phyloP scores from a whole-genome alignment of 2,113 vertebrate species.

The Sinocyclocheilus rhinocerous region DNA sequence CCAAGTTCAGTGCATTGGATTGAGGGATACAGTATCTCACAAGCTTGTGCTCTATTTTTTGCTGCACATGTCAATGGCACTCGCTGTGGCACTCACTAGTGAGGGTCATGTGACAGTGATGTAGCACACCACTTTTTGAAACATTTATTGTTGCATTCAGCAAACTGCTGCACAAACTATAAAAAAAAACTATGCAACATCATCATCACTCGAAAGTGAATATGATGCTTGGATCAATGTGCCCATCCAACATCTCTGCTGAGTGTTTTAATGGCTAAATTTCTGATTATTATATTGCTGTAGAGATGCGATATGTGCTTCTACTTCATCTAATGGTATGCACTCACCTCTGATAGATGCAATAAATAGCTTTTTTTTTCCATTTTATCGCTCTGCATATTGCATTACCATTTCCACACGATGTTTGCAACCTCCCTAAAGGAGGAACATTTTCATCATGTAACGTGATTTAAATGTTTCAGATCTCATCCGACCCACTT shows the following conservation, averaged over 20 bases:
- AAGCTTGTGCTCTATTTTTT: not conserved
- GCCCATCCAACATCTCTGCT: not conserved
- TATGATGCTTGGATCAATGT: not conserved
- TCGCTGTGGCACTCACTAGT: too few species aligned
- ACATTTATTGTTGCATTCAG: not conserved
- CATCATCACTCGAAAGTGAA: not conserved
- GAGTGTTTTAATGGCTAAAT: constrained; percentile 7
- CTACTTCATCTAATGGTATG: not conserved
- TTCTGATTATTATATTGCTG: constrained; percentile 7
- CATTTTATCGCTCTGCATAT: not conserved
- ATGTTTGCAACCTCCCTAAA: not conserved
- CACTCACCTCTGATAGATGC: not conserved
- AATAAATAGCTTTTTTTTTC: not conserved
- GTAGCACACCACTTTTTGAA: not conserved
- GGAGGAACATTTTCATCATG: not conserved
- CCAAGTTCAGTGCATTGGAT: not conserved
- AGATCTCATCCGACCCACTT: not conserved
- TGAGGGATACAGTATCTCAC: not conserved
- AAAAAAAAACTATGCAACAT: not conserved
- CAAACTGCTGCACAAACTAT: not conserved
- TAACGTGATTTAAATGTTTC: not conserved
- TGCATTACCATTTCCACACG: not conserved
- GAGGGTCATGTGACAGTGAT: not conserved
- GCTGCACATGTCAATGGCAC: not conserved
- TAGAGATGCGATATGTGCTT: not conserved